Base-by-base conservation (phyloP, 2,113 vertebrate genomes). In the Etheostoma cragini region DNA sequence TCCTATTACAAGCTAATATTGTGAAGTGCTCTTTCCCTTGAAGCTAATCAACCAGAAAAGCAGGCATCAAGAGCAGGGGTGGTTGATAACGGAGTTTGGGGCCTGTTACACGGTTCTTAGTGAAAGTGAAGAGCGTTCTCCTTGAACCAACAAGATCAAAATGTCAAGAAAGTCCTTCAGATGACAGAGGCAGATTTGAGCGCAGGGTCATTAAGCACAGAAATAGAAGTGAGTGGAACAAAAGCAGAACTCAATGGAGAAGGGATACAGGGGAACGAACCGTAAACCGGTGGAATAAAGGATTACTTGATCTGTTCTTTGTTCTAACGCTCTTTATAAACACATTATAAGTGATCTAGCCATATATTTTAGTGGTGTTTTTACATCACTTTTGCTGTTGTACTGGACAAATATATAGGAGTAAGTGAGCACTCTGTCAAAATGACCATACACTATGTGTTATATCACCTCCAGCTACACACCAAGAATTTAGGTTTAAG, bases 41-140 rank as follows among this genome's bases (percentile, higher is more conserved):
- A 79, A 78, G 69, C 73, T 76, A 79, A 83, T 78, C 87, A 65
- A 38, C 38, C 33, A 38, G 75, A 78, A 85, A 69, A 38, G 35
- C 63, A 16, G 24, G 38, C 69, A 72, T 76, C 49, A 76, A 61
- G 45, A 33, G 58, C 8, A 38, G 42, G 38, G n/a, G 56, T n/a
- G 60, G 35, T 63, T 58, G 56, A 75, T 76, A 72, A 78, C 84
- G 8, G 53, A 56, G 35, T 72, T 58, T 72, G 33, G 24, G 50
- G 11, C 26, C 26, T 56, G 64, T 26, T 42, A 15, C 62, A 61
- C 3, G 42, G 16, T 66, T 70, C 38, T 26, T 24, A 24, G 60
- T 52, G 72, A 72, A 75, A 82, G 60, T 50, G 16, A 58, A 16
- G 70, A 62, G 58, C 66, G 63, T 76, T 84, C 52, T 68, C 47